Conservation (phyloP, 2,797 vertebrate genomes). For the Mus caroli region DNA sequence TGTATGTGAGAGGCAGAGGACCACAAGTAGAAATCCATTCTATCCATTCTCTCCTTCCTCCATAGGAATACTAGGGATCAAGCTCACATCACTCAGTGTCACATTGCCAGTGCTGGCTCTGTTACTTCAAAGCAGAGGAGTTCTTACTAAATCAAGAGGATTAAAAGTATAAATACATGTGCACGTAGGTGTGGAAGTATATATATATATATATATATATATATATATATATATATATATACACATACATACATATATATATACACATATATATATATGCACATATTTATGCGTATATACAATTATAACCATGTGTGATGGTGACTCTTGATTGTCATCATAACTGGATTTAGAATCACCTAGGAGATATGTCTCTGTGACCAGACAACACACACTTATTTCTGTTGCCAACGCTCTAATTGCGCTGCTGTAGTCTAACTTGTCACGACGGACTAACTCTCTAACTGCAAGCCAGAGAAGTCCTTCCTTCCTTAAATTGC, state of each 20-base stretch:
- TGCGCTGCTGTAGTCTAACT: too few relatives aligned
- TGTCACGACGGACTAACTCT: not conserved
- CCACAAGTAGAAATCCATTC: not conserved
- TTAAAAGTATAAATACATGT: conserved; percentile 31
- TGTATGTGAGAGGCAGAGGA: not conserved
- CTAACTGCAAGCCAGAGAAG: not conserved
- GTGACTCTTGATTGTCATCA: not conserved
- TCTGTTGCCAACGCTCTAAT: not conserved
- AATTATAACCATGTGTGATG: conserved; percentile 5
- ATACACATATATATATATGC: not conserved
- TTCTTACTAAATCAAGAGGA: conserved; percentile 35
- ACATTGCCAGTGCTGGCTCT: not conserved
- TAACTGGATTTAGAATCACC: not conserved
- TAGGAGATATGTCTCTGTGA: not conserved
- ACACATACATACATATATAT: too few relatives aligned
- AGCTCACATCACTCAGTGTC: not conserved
- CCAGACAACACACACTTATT: not conserved
- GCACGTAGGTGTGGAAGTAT: not conserved
- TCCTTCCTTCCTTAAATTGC: not conserved
- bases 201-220: not conserved
- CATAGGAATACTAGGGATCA: not conserved
- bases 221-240: not conserved
- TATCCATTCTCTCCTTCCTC: not conserved
- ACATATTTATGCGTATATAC: not conserved
- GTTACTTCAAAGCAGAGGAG: conserved; percentile 31